A percentile compares a stretch with the other conserved stretches of the same genome.
These are phyloP conservation scores for Arion vulgaris DNA, from an alignment of 1,140 invertebrate species.

Conservation along the genomic window DNA sequence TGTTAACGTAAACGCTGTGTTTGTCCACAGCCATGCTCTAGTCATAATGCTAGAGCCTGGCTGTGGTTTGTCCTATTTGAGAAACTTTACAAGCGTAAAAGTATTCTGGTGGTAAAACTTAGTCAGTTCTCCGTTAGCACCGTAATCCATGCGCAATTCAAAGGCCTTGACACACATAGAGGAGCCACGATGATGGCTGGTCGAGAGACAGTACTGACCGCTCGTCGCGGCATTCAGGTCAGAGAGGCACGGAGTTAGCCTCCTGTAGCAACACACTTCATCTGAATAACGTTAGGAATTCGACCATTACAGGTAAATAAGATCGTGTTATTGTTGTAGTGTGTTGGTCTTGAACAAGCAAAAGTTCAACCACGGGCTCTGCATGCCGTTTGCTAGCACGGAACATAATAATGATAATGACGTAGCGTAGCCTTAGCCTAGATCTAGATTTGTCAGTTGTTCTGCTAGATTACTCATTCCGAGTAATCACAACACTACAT, in stretches of 20 bases:
- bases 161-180: constrained; percentile 31
- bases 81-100: background rate
- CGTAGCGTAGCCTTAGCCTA: background rate
- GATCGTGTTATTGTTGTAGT: background rate
- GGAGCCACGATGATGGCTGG: constrained; percentile 28
- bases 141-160: constrained; percentile 26
- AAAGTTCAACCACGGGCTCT: no score
- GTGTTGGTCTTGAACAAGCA: no score
- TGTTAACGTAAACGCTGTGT: no score
- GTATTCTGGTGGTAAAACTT: background rate
- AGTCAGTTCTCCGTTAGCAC: background rate
- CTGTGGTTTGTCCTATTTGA: no score
- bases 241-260: constrained; percentile 22
- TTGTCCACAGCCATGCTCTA: no score
- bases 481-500: no score
- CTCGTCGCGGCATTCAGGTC: constrained; percentile 32
- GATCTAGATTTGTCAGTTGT: background rate
- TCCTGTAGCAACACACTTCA: background rate
- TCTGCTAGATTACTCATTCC: constrained; percentile 4
- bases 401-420: no score
- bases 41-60: no score
- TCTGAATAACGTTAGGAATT: background rate
- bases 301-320: background rate
- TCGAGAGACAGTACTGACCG: constrained; percentile 32
- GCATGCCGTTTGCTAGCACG: background rate